A percentile compares a stretch with the other conserved stretches of the same genome.
These are phyloP conservation scores for Hylia prasina DNA, from an alignment of 2,113 vertebrate genomes.

Conservation along the genomic window DNA sequence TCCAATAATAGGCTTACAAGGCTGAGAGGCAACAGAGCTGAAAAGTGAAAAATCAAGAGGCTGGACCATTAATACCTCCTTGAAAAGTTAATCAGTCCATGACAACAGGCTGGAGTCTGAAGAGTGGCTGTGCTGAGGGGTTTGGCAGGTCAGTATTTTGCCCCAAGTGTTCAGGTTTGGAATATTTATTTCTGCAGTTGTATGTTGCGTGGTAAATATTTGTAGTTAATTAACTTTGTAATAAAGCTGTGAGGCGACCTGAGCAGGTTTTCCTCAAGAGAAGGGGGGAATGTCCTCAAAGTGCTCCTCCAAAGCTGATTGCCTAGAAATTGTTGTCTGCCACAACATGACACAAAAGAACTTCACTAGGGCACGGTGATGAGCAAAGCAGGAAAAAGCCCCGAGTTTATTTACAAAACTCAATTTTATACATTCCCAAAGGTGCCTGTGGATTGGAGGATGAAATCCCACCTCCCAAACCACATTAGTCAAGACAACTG, in stretches of 20 bases:
- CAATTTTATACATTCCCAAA: too few relatives aligned
- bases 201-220: background rate
- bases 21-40: slow-evolving; percentile 32
- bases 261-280: background rate
- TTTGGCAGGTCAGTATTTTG: background rate
- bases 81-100: slow-evolving; percentile 19
- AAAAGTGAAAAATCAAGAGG: slow-evolving; percentile 54
- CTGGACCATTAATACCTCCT: background rate
- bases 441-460: too few relatives aligned
- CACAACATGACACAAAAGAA: too few relatives aligned
- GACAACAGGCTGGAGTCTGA: background rate
- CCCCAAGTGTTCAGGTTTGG: too few relatives aligned
- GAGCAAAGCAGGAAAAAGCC: too few relatives aligned
- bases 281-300: background rate
- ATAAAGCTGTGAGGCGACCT: background rate
- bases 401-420: too few relatives aligned
- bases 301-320: background rate
- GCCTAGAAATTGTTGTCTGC: fast-evolving
- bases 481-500: too few relatives aligned
- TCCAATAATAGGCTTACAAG: slow-evolving; percentile 53
- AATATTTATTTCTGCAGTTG: background rate
- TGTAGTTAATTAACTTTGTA: background rate
- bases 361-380: too few relatives aligned
- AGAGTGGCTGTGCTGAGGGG: background rate
- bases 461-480: too few relatives aligned